Base-by-base conservation (phyloP, 1,140 invertebrate genomes). In the Pseudomyrmex gracilis region DNA sequence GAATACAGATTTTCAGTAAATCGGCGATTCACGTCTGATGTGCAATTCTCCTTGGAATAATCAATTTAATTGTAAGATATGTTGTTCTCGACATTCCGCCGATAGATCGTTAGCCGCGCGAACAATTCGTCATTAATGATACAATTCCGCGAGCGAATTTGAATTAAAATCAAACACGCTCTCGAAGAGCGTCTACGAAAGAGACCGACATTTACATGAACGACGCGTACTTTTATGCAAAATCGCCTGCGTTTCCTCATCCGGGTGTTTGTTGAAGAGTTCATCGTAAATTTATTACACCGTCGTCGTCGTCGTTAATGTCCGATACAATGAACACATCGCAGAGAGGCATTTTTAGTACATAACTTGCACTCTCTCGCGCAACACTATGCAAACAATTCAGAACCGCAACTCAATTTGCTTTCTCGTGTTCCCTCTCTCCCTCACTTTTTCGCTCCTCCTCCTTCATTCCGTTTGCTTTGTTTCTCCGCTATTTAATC, bases 401-500 rank as follows among this genome's bases (percentile, higher is more conserved):
- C 34, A 34, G 34, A 34, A 34, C 34, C 7, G 34, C 34, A 34
- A 66, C 51, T 85, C 43, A 71, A 80, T 78, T 78, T 68, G 13
- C 51, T 77, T 68, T 45, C 20, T 78, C 12, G 20, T 34, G 22
- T 49, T 24, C 20, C 60, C 53, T 22, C 3, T 24, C 20, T 51
- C 53, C 43, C 3, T 45, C 77, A 34, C 34, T 34, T 34, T 34
- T 34, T 34, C 34, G 34, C 34, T 67, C 57, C 70, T 22, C 43
- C 17, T 76, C 8, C 49, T 64, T 12, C 2, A n/a, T n/a, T 60
- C 34, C 24, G 24, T 64, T 15, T 12, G 43, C 68, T 68, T 58
- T 82, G 63, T 87, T 73, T 86, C 55, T n/a, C 34, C 22, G 61
- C 53, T 70, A 82, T 87, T 82, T 85, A 85, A 85, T 85, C 45